Evolutionary conservation across 2,888 invertebrate species (phyloP).

Genomic region (Chrysopilus asiliformis): DNA sequence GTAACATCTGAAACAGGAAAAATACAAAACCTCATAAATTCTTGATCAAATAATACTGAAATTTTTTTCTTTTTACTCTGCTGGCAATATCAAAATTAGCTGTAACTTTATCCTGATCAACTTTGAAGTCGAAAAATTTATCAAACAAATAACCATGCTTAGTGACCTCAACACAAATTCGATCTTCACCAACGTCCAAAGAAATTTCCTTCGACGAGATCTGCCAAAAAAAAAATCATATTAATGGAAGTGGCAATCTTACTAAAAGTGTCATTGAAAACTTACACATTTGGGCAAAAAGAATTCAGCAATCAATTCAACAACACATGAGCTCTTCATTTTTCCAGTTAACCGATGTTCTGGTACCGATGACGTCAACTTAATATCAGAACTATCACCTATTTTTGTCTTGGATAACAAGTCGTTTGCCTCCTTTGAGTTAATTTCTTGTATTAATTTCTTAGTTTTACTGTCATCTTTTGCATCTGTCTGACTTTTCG

Average conservation of each 20-base stretch:
- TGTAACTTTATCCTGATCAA: conserved; percentile 43
- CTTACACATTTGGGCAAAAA: conserved; percentile 34
- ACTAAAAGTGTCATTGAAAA: too few species aligned
- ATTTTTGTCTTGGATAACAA: too few species aligned
- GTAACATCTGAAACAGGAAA: too few species aligned
- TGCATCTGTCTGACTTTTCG: too few species aligned
- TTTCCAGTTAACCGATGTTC: conserved; percentile 46
- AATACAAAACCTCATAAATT: too few species aligned
- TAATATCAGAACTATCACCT: too few species aligned
- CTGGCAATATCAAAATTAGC: conserved; percentile 42
- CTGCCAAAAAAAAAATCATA: conserved; percentile 33
- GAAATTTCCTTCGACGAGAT: conserved; percentile 46
- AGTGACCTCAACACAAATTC: conserved; percentile 52
- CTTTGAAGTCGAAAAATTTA: conserved; percentile 51
- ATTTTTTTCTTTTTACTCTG: conserved; percentile 29
- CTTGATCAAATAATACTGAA: neutral
- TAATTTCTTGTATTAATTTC: conserved; percentile 48
- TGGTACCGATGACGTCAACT: conserved; percentile 35
- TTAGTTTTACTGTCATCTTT: conserved; percentile 7
- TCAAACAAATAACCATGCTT: conserved; percentile 49
- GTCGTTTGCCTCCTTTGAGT: conserved; percentile 19
- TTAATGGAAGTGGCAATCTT: too few species aligned
- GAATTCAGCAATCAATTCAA: conserved; percentile 31
- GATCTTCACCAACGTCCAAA: conserved; percentile 61
- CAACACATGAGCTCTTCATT: conserved; percentile 31